Conservation (phyloP, 2,797 vertebrate species). For the Harpagifer antarcticus region DNA sequence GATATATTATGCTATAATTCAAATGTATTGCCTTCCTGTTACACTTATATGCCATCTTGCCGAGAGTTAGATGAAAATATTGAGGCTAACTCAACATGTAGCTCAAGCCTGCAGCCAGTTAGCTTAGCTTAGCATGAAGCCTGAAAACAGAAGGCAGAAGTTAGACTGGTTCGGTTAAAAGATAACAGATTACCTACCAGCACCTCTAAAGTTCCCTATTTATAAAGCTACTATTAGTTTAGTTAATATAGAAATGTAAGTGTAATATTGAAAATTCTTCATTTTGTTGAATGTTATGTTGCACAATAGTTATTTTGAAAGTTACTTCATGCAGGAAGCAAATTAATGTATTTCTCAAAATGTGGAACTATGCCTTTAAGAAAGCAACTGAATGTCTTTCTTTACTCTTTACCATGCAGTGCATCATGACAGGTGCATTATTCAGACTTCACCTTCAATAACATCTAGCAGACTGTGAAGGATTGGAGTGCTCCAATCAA, state of each 20-base stretch:
- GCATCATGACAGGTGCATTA: slow-evolving; percentile 23
- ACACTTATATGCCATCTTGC: not conserved
- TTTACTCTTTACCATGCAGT: slow-evolving; percentile 12
- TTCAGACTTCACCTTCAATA: slow-evolving; percentile 46
- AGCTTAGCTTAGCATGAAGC: slow-evolving; percentile 7
- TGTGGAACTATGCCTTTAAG: not conserved
- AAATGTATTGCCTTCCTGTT: not conserved
- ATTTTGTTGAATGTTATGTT: not conserved
- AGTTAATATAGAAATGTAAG: not conserved
- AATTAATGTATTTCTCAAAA: slow-evolving; percentile 6
- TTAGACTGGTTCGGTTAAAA: not conserved
- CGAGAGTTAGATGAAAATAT: not conserved
- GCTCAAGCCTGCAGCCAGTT: not conserved
- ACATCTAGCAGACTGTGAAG: slow-evolving; percentile 41
- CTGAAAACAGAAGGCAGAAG: not conserved
- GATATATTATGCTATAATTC: not conserved
- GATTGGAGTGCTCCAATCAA: slow-evolving; percentile 52
- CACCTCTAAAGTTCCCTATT: not conserved
- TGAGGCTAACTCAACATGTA: not conserved
- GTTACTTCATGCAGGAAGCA: not conserved
- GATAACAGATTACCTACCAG: not conserved
- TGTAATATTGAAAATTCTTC: not conserved
- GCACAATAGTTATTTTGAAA: not conserved
- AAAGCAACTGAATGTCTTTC: not conserved
- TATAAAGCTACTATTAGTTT: not conserved